These are phyloP conservation scores for Hydropotes inermis DNA, from an alignment of 2,113 vertebrate species.

Conservation along the genomic window DNA sequence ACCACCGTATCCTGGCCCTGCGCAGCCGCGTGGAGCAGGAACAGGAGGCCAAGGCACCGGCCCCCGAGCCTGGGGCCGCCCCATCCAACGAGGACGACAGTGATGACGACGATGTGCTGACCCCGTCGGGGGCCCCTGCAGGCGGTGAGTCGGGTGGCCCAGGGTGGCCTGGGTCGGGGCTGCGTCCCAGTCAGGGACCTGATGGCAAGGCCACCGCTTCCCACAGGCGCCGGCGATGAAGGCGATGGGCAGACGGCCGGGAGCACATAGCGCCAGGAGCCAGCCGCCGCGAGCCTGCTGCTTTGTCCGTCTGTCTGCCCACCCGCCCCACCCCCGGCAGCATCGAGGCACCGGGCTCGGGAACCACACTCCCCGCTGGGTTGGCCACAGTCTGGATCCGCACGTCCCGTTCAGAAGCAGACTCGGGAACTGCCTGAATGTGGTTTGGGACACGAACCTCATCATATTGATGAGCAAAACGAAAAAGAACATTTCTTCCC, in stretches of 20 bases:
- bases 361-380: slow-evolving; percentile 88
- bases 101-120: slow-evolving; percentile 88
- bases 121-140: slow-evolving; percentile 82
- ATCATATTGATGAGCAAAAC: slow-evolving; percentile 99
- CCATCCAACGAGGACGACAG: slow-evolving; percentile 95
- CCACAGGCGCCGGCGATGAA: slow-evolving; percentile 89
- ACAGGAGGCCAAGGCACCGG: slow-evolving; percentile 82
- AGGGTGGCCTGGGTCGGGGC: not conserved
- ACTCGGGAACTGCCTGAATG: slow-evolving; percentile 92
- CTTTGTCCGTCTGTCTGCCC: slow-evolving; percentile 75
- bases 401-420: slow-evolving; percentile 86
- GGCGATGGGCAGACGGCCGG: slow-evolving; percentile 87
- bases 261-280: slow-evolving; percentile 92
- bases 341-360: slow-evolving; percentile 80
- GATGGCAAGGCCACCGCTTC: not conserved
- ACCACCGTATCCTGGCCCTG: slow-evolving; percentile 95
- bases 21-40: slow-evolving; percentile 93
- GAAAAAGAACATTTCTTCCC: slow-evolving; percentile 80
- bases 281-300: slow-evolving; percentile 84
- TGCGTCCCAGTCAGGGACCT: not conserved
- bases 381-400: slow-evolving; percentile 83
- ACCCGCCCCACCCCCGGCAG: slow-evolving; percentile 80
- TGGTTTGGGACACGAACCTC: slow-evolving; percentile 94
- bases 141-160: slow-evolving; percentile 75
- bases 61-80: slow-evolving; percentile 87